Conservation (phyloP, 1,140 invertebrate species). For the Rhyzopertha dominica region DNA sequence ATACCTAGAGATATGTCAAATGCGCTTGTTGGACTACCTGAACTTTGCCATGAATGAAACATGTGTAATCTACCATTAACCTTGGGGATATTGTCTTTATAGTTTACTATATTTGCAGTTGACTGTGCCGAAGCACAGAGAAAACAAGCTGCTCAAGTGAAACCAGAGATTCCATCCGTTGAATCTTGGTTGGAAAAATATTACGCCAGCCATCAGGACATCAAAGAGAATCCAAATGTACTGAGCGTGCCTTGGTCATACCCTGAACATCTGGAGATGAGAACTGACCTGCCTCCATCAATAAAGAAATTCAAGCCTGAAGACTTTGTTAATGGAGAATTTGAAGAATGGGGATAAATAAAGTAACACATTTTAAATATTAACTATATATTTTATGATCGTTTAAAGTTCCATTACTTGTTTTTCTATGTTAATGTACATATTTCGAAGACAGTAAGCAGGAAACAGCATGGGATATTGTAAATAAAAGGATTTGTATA, state of each 20-base stretch:
- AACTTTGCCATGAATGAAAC: too few species aligned
- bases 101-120: too few species aligned
- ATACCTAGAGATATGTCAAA: too few species aligned
- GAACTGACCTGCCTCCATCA: slow-evolving; percentile 55
- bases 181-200: slow-evolving; percentile 48
- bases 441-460: too few species aligned
- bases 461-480: too few species aligned
- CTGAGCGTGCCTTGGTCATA: slow-evolving; percentile 50
- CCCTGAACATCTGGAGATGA: slow-evolving; percentile 47
- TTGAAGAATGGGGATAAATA: slow-evolving; percentile 53
- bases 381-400: too few species aligned
- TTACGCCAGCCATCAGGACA: slow-evolving; percentile 41
- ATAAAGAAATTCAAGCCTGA: slow-evolving; percentile 51
- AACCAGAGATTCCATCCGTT: slow-evolving; percentile 42
- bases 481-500: too few species aligned
- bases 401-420: too few species aligned
- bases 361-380: slow-evolving; percentile 4
- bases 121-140: slow-evolving; percentile 31
- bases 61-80: too few species aligned
- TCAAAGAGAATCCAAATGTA: slow-evolving; percentile 43
- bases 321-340: slow-evolving; percentile 48
- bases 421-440: too few species aligned
- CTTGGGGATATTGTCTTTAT: too few species aligned
- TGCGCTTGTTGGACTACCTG: too few species aligned
- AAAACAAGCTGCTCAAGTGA: slow-evolving; percentile 22